phyloP scores from a whole-genome alignment of 2,888 invertebrate genomes.

The Hirtodrosophila trivittata region DNA sequence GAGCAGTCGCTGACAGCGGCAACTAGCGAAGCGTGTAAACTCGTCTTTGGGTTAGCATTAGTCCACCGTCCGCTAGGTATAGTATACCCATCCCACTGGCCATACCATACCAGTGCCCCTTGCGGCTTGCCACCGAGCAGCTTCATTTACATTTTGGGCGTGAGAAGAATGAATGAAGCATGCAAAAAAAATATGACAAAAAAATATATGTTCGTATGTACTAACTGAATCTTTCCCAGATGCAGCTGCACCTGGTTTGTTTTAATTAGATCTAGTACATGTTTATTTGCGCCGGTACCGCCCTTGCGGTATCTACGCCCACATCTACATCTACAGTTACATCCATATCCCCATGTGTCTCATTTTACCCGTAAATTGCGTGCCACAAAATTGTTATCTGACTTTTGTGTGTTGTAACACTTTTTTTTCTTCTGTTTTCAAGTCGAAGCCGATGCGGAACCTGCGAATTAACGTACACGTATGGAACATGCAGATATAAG shows the following conservation, averaged over 20 bases:
- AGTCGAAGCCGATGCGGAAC: conserved; percentile 58
- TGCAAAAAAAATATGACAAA: conserved; percentile 48
- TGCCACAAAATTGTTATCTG: conserved; percentile 55
- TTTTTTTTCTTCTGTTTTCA: conserved; percentile 35
- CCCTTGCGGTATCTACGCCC: conserved; percentile 47
- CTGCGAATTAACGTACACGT: conserved; percentile 7
- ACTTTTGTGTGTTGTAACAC: conserved; percentile 37
- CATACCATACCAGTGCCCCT: conserved; percentile 11
- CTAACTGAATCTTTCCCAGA: conserved; percentile 49
- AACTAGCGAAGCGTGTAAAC: conserved; percentile 63
- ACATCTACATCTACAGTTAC: conserved; percentile 38
- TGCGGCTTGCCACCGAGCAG: conserved; percentile 36
- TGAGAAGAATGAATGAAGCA: conserved; percentile 65
- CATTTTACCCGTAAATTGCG: conserved; percentile 50
- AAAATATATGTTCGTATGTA: background rate
- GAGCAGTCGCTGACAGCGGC: conserved; percentile 40
- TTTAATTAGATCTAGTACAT: conserved; percentile 49
- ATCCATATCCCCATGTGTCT: conserved; percentile 21
- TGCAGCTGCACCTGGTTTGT: conserved; percentile 36
- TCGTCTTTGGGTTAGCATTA: conserved; percentile 57
- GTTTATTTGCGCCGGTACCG: conserved; percentile 37
- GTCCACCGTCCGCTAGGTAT: conserved; percentile 9
- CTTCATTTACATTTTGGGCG: conserved; percentile 77
- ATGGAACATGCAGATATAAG: background rate
- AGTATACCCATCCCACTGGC: background rate